phyloP scores from a whole-genome alignment of 2,888 invertebrate genomes.

The Danaus chrysippus region DNA sequence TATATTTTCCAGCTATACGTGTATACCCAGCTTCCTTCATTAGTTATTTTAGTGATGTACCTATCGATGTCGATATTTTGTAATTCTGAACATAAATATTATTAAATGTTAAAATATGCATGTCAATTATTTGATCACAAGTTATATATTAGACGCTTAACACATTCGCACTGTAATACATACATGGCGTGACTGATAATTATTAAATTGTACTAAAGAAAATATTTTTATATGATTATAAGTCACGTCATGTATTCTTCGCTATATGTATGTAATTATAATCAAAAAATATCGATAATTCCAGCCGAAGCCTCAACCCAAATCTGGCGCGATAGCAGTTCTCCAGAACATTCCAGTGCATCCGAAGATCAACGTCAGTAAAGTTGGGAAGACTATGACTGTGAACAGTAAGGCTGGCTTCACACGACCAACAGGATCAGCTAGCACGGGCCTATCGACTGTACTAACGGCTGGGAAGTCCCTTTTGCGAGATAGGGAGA shows the following conservation, averaged over 20 bases:
- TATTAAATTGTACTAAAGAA: not conserved
- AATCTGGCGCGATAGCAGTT: constrained; percentile 60
- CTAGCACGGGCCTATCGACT: constrained; percentile 52
- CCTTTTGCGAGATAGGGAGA: constrained; percentile 87
- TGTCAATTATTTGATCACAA: not conserved
- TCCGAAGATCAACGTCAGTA: constrained; percentile 59
- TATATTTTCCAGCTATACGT: no score
- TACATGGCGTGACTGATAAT: not conserved
- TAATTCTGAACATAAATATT: no score
- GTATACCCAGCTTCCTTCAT: no score
- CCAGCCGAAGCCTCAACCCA: constrained; percentile 51
- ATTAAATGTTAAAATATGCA: not conserved
- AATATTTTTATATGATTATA: not conserved
- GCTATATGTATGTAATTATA: not conserved
- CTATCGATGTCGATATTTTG: no score
- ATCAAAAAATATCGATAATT: constrained; percentile 6
- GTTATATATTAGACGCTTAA: not conserved
- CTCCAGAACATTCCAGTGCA: constrained; percentile 70
- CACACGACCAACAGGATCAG: constrained; percentile 49
- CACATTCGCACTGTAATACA: not conserved
- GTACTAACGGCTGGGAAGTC: constrained; percentile 77
- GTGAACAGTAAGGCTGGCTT: constrained; percentile 57
- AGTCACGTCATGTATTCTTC: no score
- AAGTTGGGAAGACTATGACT: constrained; percentile 74
- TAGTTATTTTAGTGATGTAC: no score